These are phyloP conservation scores for Eclectus roratus DNA, from an alignment of 2,113 vertebrate species.

Conservation along the genomic window DNA sequence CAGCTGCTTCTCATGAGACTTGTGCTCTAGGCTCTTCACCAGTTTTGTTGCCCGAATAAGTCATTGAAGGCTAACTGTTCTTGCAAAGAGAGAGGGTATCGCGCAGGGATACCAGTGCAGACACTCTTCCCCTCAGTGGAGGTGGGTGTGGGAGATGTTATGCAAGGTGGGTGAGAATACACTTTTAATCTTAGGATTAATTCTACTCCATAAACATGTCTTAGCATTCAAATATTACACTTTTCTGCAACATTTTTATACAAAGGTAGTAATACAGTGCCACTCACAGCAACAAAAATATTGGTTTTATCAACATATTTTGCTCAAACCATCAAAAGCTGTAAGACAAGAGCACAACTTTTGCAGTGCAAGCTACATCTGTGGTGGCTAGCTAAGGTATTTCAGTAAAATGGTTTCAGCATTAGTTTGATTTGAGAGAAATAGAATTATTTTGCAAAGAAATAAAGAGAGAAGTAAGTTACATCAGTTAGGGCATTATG, in stretches of 20 bases:
- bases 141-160: neutral
- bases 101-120: neutral
- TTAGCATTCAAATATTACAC: neutral
- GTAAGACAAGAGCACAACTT: neutral
- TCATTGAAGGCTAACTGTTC: neutral
- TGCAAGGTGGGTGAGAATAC: accelerated
- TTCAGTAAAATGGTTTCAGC: neutral
- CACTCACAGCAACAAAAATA: neutral
- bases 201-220: neutral
- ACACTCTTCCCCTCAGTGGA: neutral
- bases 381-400: neutral
- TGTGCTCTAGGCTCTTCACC: neutral
- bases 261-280: neutral
- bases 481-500: neutral
- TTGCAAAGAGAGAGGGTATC: neutral
- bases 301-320: neutral
- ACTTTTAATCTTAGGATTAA: neutral
- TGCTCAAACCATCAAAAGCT: neutral
- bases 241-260: neutral
- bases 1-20: neutral
- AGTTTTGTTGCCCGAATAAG: neutral
- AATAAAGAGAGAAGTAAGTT: neutral
- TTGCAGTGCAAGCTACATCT: neutral
- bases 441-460: neutral
- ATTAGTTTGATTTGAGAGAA: neutral